A percentile compares a stretch with the other conserved stretches of the same genome.
phyloP scores from a whole-genome alignment of 2,113 vertebrate genomes.

The Dascyllus trimaculatus region DNA sequence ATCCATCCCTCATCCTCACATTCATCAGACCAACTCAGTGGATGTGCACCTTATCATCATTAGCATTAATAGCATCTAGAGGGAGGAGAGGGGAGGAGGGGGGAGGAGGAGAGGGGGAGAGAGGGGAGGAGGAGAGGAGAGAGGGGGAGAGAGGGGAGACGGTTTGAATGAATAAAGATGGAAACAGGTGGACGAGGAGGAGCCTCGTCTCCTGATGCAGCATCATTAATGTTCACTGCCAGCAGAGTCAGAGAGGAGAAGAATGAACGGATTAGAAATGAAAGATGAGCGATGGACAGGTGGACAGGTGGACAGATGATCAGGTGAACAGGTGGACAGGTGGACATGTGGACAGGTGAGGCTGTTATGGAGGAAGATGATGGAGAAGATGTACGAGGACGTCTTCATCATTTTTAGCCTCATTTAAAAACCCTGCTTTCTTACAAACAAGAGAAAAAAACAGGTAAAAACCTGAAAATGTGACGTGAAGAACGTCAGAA shows the following conservation, averaged over 20 bases:
- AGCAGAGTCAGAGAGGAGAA: constrained; percentile 21
- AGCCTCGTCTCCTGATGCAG: constrained; percentile 55
- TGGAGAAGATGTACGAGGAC: background rate
- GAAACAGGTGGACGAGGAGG: constrained; percentile 61
- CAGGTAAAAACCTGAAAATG: background rate
- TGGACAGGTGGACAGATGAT: too few relatives aligned
- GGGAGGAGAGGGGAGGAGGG: too few relatives aligned
- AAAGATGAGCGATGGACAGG: constrained; percentile 13
- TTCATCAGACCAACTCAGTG: constrained; percentile 28
- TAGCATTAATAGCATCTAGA: constrained; percentile 67
- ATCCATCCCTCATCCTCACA: constrained; percentile 49
- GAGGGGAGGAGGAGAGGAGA: constrained; percentile 43
- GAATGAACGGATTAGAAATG: constrained; percentile 40
- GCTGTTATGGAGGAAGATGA: constrained; percentile 1
- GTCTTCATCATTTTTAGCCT: too few relatives aligned
- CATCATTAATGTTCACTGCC: constrained; percentile 68
- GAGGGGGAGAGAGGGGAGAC: too few relatives aligned
- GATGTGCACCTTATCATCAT: constrained; percentile 65
- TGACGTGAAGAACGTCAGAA: too few relatives aligned
- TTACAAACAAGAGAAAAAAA: background rate
- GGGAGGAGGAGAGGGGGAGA: too few relatives aligned
- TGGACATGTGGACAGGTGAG: too few relatives aligned
- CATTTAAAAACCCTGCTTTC: too few relatives aligned
- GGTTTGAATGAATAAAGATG: constrained; percentile 63
- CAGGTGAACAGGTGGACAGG: too few relatives aligned